Evolutionary conservation across 1,140 invertebrate species (phyloP).

Genomic region (Drosophila dunni): DNA sequence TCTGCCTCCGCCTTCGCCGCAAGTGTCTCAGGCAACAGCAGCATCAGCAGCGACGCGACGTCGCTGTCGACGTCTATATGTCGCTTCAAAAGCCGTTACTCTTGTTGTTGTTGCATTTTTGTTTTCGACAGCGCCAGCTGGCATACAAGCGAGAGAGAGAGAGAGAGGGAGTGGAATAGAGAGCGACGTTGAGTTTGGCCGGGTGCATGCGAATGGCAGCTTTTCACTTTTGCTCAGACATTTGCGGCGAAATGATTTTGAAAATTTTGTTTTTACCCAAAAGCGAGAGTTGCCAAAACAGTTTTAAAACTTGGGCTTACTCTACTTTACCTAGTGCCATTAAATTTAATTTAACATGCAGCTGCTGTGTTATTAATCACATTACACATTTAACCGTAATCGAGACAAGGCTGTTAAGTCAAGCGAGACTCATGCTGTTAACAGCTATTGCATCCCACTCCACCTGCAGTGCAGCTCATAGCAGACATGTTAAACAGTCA

Average conservation of each 20-base stretch:
- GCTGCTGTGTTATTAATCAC: neutral
- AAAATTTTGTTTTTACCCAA: constrained; percentile 45
- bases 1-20: constrained; percentile 29
- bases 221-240: constrained; percentile 59
- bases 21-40: constrained; percentile 67
- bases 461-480: neutral
- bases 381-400: neutral
- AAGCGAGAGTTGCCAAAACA: constrained; percentile 48
- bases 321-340: neutral
- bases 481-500: constrained; percentile 6
- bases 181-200: constrained; percentile 3
- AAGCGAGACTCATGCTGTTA: neutral
- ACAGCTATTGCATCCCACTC: neutral
- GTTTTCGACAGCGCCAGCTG: constrained; percentile 37
- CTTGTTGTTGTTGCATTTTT: constrained; percentile 53
- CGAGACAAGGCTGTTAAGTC: neutral
- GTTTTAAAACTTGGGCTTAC: neutral
- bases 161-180: neutral
- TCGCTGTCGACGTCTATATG: neutral
- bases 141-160: constrained; percentile 4
- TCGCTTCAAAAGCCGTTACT: constrained; percentile 14
- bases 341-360: neutral
- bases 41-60: constrained; percentile 16
- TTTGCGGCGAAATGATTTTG: constrained; percentile 67
- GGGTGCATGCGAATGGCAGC: constrained; percentile 62